Evolutionary conservation across 2,797 vertebrate species (phyloP), one percentile per base, ranked within the genome.

Genomic region (Sebastes diaconus): DNA sequence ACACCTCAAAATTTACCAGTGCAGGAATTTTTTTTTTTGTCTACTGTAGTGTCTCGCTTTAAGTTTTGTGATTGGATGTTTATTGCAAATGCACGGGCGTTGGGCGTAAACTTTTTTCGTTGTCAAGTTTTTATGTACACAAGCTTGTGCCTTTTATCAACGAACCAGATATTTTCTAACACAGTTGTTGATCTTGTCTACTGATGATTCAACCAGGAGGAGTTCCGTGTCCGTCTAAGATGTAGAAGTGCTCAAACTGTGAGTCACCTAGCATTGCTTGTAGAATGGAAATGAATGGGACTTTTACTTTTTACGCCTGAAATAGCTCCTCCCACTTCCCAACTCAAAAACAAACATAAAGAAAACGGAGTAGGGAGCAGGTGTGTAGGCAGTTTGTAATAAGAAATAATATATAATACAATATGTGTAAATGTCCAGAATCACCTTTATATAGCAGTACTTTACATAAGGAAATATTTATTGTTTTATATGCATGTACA

Each of bases 231-330:
- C 52, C 20, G 10, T 34, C 20, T 46, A 20, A 32, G 57, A 73
- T 46, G 27, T 24, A 12, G 3, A 68, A 24, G 61, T 46, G 46
- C 24, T 59, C 12, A 42, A 76, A 64, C 27, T 57, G 18, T 24
- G 75, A 81, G 54, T 84, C 71, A 78, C 10, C n/a, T 20, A 7
- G 29, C 20, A 67, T 30, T 64, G 24, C 29, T n/a, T 59, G 10
- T 29, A 25, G 5, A 30, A 42, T 42, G 16, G 59, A 30, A 65
- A 69, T 63, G 1, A 32, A 63, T 64, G 36, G 14, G 13, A 73
- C 14, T 36, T 61, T 29, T 55, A 64, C 27, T 36, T 58, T 16
- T 34, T 52, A 29, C 16, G 8, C 4, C 32, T 14, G 12, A 61
- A 55, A 34, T 55, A 61, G 6, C 57, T 42, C 36, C 63, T 55